These are phyloP conservation scores for Drosophila ohnishii DNA, from an alignment of 1,140 invertebrate genomes.

Conservation along the genomic window DNA sequence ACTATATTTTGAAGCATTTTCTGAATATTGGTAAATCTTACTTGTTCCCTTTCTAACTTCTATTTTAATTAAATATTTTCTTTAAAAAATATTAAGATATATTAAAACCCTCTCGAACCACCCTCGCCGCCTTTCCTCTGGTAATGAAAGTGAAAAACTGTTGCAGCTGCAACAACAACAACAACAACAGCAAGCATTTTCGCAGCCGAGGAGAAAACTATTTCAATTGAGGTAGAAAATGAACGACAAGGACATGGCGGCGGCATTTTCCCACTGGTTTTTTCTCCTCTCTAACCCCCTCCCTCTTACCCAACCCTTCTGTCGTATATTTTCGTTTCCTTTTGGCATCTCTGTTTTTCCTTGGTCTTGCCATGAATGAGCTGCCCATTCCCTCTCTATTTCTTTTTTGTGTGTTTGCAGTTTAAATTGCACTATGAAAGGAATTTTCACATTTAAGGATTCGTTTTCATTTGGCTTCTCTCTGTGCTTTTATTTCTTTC, in stretches of 20 bases:
- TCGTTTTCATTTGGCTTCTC: constrained; percentile 60
- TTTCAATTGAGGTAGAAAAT: constrained; percentile 81
- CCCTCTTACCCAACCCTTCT: neutral
- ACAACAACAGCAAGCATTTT: constrained; percentile 34
- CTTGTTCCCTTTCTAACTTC: too few relatives aligned
- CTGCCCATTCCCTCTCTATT: constrained; percentile 37
- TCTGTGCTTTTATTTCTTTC: constrained; percentile 19
- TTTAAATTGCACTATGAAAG: constrained; percentile 78
- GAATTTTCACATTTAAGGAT: constrained; percentile 76
- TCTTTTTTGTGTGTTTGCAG: constrained; percentile 63
- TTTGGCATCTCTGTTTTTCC: constrained; percentile 34
- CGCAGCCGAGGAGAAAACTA: constrained; percentile 66
- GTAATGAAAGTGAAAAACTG: constrained; percentile 79
- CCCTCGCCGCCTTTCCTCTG: constrained; percentile 47
- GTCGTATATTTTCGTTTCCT: constrained; percentile 34
- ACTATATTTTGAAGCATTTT: too few relatives aligned
- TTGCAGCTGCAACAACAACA: constrained; percentile 43
- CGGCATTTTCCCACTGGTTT: constrained; percentile 63
- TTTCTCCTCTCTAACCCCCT: neutral
- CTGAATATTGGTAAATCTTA: too few relatives aligned
- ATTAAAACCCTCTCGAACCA: neutral
- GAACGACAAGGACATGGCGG: constrained; percentile 75
- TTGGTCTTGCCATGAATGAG: constrained; percentile 62
- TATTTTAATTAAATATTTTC: too few relatives aligned
- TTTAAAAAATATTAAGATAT: too few relatives aligned